These are phyloP conservation scores for Drosophila ohnishii DNA, from an alignment of 1,140 invertebrate genomes.

Conservation along the genomic window DNA sequence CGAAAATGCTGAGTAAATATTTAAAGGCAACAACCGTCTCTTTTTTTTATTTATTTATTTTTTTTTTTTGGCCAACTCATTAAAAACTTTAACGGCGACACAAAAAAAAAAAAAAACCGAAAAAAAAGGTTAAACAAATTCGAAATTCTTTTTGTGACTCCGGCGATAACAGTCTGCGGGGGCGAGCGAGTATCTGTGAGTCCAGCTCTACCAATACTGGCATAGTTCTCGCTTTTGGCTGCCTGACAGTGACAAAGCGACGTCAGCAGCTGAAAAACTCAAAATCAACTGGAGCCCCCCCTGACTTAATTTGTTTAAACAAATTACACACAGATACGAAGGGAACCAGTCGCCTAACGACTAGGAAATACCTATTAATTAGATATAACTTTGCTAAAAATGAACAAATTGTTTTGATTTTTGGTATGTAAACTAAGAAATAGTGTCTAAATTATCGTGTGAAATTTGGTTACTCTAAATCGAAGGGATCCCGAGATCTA, in stretches of 20 bases:
- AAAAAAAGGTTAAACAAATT: conserved; percentile 74
- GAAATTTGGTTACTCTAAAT: background rate
- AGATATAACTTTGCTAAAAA: too few relatives aligned
- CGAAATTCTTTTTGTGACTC: conserved; percentile 57
- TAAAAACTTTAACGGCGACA: conserved; percentile 54
- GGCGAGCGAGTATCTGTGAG: conserved; percentile 40
- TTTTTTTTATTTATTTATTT: conserved; percentile 26
- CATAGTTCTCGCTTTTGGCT: conserved; percentile 9
- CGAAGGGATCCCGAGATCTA: background rate
- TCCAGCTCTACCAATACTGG: conserved; percentile 41
- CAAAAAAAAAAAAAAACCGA: conserved; percentile 32
- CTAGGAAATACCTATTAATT: background rate
- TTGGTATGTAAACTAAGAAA: background rate
- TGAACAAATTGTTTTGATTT: background rate
- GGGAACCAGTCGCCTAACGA: background rate
- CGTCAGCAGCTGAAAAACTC: conserved; percentile 69
- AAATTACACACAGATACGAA: conserved; percentile 61
- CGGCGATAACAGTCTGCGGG: conserved; percentile 57
- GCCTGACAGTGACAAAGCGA: conserved; percentile 77
- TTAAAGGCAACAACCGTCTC: conserved; percentile 58
- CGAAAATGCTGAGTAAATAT: conserved; percentile 79
- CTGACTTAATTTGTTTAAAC: conserved; percentile 79
- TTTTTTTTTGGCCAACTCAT: conserved; percentile 67
- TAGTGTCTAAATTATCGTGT: background rate
- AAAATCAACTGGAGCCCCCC: conserved; percentile 37